phyloP scores from a whole-genome alignment of 1,140 invertebrate genomes.

The Pogonomyrmex californicus region DNA sequence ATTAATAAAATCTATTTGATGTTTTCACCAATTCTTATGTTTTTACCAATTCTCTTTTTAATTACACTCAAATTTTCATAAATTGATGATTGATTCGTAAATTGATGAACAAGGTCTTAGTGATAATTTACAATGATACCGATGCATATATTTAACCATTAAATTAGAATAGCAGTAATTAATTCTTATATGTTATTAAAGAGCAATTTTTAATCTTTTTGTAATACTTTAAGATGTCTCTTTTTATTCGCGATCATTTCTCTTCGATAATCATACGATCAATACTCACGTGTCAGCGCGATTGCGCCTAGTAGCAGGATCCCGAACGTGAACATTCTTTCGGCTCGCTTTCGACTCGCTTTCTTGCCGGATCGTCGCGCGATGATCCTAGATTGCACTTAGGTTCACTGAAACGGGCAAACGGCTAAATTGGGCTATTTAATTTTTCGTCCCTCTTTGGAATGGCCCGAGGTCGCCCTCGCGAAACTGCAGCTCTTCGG shows the following conservation, averaged over 20 bases:
- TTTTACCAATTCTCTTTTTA: neutral
- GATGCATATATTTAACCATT: neutral
- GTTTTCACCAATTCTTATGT: neutral
- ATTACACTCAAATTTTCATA: too few relatives aligned
- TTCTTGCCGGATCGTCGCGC: neutral
- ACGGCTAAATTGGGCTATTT: conserved; percentile 18
- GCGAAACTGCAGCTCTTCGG: conserved; percentile 80
- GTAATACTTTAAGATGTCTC: neutral
- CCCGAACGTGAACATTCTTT: conserved; percentile 76
- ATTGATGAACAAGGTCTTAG: too few relatives aligned
- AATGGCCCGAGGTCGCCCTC: conserved; percentile 74
- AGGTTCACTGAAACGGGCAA: conserved; percentile 61
- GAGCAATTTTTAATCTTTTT: neutral
- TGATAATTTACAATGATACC: neutral
- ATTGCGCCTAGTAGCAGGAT: conserved; percentile 75
- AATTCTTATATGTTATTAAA: neutral
- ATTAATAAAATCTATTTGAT: neutral
- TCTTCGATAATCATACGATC: neutral
- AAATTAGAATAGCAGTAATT: conserved; percentile 3
- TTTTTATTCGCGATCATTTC: neutral
- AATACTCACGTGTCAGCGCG: conserved; percentile 81
- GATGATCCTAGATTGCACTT: conserved; percentile 31
- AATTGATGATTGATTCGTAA: too few relatives aligned
- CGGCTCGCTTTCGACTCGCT: neutral
- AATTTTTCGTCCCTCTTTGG: conserved; percentile 78